These are phyloP conservation scores for Temnothorax curvispinosus DNA, from an alignment of 1,140 invertebrate species.

Conservation along the genomic window DNA sequence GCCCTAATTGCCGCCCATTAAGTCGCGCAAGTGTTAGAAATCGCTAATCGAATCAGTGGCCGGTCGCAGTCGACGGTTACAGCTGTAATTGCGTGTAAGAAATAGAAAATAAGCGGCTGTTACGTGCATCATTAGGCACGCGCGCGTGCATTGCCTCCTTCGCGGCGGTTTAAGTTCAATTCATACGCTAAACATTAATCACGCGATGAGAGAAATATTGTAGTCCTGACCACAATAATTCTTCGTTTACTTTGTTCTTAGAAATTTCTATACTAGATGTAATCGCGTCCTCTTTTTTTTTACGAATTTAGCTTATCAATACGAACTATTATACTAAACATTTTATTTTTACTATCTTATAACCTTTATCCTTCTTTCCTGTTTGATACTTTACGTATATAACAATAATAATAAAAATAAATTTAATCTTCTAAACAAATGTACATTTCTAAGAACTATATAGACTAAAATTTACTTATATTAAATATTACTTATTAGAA, in stretches of 20 bases:
- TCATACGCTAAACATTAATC: slow-evolving; percentile 42
- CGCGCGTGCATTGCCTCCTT: slow-evolving; percentile 42
- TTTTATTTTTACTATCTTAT: not conserved
- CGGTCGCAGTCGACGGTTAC: slow-evolving; percentile 52
- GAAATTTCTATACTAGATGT: not conserved
- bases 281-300: not conserved
- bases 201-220: slow-evolving; percentile 10
- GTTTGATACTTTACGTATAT: not conserved
- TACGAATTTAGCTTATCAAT: not conserved
- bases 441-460: not conserved
- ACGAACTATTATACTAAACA: not conserved
- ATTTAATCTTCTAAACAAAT: not conserved
- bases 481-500: not conserved
- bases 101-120: slow-evolving; percentile 62
- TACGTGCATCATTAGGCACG: slow-evolving; percentile 58
- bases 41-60: slow-evolving; percentile 59
- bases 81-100: slow-evolving; percentile 61
- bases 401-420: not conserved
- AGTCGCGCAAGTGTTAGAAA: slow-evolving; percentile 58
- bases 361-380: not conserved
- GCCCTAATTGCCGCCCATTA: slow-evolving; percentile 58
- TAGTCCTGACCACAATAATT: not conserved
- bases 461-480: not conserved
- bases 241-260: not conserved
- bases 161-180: slow-evolving; percentile 22